A percentile compares a stretch with the other conserved stretches of the same genome.
These are phyloP conservation scores for Myotis planiceps DNA, from an alignment of 2,797 vertebrate species.

Conservation along the genomic window DNA sequence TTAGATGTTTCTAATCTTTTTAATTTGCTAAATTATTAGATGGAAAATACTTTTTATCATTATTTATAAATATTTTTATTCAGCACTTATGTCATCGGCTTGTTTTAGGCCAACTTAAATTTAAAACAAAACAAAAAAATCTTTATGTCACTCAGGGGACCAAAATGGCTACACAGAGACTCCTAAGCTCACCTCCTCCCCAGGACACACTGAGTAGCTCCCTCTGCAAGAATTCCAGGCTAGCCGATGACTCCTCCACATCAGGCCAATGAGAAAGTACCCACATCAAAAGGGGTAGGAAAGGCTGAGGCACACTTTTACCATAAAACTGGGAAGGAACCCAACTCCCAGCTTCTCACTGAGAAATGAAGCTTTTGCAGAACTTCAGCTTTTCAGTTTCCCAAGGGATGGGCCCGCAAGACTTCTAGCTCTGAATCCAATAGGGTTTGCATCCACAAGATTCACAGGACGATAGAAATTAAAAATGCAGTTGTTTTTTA, in stretches of 20 bases:
- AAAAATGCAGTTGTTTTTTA: background rate
- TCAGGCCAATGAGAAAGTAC: background rate
- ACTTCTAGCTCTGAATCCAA: background rate
- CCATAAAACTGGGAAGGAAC: background rate
- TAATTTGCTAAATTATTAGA: background rate
- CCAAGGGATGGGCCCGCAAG: background rate
- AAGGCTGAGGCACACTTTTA: background rate
- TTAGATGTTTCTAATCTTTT: background rate
- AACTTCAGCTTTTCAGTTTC: background rate
- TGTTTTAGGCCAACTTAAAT: background rate
- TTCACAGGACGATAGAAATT: background rate
- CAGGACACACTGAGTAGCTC: too few relatives aligned
- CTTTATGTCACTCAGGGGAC: background rate
- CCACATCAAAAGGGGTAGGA: background rate
- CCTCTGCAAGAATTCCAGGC: background rate
- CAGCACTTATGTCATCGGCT: background rate
- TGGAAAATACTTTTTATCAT: background rate
- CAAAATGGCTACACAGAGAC: background rate
- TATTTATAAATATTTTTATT: background rate
- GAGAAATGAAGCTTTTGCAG: background rate
- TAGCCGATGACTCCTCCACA: background rate
- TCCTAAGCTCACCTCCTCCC: background rate
- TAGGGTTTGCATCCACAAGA: background rate
- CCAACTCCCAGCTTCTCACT: background rate
- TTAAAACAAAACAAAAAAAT: background rate